phyloP scores from a whole-genome alignment of 1,140 invertebrate genomes.

The Apolygus lucorum region DNA sequence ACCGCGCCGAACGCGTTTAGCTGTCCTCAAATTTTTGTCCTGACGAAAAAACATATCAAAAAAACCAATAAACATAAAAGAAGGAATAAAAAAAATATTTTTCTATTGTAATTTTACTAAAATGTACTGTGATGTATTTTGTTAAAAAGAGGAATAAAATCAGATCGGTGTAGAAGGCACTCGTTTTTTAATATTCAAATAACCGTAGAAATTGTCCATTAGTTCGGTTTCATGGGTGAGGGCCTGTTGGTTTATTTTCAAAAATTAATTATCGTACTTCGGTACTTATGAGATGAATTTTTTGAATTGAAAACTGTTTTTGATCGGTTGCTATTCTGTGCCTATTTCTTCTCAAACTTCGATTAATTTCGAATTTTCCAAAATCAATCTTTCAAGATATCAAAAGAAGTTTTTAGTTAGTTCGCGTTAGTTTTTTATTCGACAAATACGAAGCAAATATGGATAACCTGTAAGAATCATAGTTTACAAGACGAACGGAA shows the following conservation, averaged over 20 bases:
- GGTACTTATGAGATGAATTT: neutral
- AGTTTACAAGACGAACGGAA: neutral
- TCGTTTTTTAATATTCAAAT: neutral
- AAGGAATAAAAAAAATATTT: neutral
- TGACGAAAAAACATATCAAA: slow-evolving; percentile 4
- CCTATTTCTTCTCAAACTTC: neutral
- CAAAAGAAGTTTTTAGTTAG: neutral
- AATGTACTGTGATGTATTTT: slow-evolving; percentile 15
- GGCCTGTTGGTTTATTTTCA: neutral
- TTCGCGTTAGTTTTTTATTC: neutral
- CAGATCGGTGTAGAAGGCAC: neutral
- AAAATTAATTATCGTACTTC: neutral
- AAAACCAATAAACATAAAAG: neutral
- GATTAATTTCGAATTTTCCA: neutral
- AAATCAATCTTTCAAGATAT: neutral
- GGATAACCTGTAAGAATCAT: no score
- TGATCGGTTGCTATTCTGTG: neutral
- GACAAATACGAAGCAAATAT: neutral
- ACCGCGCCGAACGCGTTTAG: neutral
- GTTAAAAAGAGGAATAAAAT: neutral
- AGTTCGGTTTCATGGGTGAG: neutral
- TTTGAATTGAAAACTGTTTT: neutral
- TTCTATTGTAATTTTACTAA: slow-evolving; percentile 14
- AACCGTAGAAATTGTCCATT: neutral
- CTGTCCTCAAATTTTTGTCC: neutral